phyloP scores from a whole-genome alignment of 2,888 invertebrate genomes.

The Limnephilus auricula region DNA sequence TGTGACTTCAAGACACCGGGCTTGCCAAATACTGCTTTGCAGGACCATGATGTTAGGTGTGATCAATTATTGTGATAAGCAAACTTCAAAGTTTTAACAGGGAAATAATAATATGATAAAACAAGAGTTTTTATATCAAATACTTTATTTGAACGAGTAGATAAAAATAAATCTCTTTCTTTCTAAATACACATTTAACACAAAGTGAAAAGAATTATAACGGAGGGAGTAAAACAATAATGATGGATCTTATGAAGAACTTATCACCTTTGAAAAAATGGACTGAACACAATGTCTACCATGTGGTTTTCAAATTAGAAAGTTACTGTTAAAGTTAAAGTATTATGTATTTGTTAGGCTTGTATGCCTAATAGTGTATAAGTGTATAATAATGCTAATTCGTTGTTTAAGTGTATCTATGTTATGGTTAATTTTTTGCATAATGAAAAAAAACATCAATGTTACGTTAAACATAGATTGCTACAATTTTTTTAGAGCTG shows the following conservation, averaged over 20 bases:
- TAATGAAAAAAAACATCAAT: not conserved
- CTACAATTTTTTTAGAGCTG: not conserved
- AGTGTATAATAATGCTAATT: not conserved
- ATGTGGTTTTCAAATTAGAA: constrained; percentile 13
- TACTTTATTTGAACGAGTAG: constrained; percentile 4
- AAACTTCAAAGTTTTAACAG: not conserved
- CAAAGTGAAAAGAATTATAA: constrained; percentile 15
- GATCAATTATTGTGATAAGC: constrained; percentile 33
- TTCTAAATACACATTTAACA: not conserved
- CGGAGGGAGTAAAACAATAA: not conserved
- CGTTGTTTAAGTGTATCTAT: constrained; percentile 37
- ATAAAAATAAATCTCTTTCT: constrained; percentile 14
- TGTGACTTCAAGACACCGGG: constrained; percentile 23
- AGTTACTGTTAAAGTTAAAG: constrained; percentile 2
- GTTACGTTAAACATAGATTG: not conserved
- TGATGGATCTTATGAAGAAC: not conserved
- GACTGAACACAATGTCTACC: constrained; percentile 40
- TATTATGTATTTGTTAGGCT: constrained; percentile 18
- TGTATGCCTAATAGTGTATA: not conserved
- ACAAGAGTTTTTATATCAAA: not conserved
- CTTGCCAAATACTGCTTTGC: not conserved
- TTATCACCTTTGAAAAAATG: constrained; percentile 10
- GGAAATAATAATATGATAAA: constrained; percentile 15
- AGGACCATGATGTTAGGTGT: not conserved
- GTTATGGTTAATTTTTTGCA: constrained; percentile 36